Evolutionary conservation across 1,140 invertebrate species (phyloP).

Genomic region (Anagrus nilaparvatae): DNA sequence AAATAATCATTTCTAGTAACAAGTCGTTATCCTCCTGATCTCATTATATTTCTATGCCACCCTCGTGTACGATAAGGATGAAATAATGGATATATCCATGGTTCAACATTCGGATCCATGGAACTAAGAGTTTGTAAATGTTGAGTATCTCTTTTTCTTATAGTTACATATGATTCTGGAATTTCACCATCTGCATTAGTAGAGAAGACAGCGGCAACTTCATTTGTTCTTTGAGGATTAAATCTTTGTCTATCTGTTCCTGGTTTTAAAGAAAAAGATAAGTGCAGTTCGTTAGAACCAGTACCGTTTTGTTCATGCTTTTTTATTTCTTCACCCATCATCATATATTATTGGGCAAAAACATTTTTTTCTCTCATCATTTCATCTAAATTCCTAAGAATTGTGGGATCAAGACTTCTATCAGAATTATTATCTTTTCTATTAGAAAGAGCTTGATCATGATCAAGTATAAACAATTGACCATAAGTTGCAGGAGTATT

Average conservation of each 20-base stretch:
- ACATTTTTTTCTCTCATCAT: no score
- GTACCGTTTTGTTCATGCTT: no score
- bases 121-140: conserved; percentile 7
- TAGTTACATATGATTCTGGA: conserved; percentile 14
- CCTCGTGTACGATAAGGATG: conserved; percentile 10
- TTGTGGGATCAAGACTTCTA: no score
- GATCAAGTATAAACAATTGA: no score
- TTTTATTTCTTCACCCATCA: no score
- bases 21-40: conserved; percentile 2
- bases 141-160: conserved; percentile 8
- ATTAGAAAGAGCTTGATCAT: no score
- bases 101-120: conserved; percentile 6
- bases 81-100: conserved; percentile 11
- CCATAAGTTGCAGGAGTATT: no score
- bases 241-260: conserved; percentile 9
- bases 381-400: no score
- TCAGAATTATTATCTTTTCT: no score
- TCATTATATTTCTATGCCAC: conserved; percentile 13
- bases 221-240: conserved; percentile 12
- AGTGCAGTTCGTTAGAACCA: no score
- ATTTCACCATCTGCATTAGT: conserved; percentile 14
- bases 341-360: no score
- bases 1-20: conserved; percentile 9
- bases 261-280: conserved; percentile 7
- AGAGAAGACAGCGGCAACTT: conserved; percentile 15